Evolutionary conservation across 2,797 vertebrate genomes (phyloP).

Genomic region (Centroberyx gerrardi): DNA sequence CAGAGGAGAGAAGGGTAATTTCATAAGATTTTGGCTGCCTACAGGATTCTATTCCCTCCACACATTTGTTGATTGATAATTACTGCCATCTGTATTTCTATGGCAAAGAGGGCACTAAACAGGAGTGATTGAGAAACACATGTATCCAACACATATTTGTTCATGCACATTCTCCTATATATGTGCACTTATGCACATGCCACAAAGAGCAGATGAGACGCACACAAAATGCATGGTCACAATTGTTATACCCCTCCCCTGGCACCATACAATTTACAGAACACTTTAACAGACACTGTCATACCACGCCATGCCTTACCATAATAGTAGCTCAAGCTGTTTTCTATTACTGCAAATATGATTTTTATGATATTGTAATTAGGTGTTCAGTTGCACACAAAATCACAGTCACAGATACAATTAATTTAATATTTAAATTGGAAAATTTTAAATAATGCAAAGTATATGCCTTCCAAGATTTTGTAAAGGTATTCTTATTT

Average conservation of each 20-base stretch:
- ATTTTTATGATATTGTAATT: too few species aligned
- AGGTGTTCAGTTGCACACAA: too few species aligned
- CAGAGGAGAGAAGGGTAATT: conserved; percentile 52
- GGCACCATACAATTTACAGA: too few species aligned
- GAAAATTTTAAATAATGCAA: too few species aligned
- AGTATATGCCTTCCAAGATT: too few species aligned
- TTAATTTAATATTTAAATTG: too few species aligned
- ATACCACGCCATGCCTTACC: neutral
- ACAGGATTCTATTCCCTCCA: conserved; percentile 42
- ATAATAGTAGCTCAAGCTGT: too few species aligned
- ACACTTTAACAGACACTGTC: neutral
- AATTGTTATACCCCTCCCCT: too few species aligned
- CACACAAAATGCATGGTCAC: neutral
- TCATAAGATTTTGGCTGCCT: conserved; percentile 49
- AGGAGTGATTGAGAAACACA: conserved; percentile 13
- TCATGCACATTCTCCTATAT: neutral
- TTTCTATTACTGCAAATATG: too few species aligned
- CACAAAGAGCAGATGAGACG: neutral
- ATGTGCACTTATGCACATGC: neutral
- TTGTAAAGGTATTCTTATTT: too few species aligned
- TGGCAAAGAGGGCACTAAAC: conserved; percentile 16
- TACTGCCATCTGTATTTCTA: conserved; percentile 60
- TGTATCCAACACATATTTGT: neutral
- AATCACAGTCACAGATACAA: too few species aligned
- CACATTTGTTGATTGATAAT: conserved; percentile 62